A percentile compares a stretch with the other conserved stretches of the same genome.
Evolutionary conservation across 64 coral and sea anemone species (phyloP).

Genomic region (Pocillopora damicornis): DNA sequence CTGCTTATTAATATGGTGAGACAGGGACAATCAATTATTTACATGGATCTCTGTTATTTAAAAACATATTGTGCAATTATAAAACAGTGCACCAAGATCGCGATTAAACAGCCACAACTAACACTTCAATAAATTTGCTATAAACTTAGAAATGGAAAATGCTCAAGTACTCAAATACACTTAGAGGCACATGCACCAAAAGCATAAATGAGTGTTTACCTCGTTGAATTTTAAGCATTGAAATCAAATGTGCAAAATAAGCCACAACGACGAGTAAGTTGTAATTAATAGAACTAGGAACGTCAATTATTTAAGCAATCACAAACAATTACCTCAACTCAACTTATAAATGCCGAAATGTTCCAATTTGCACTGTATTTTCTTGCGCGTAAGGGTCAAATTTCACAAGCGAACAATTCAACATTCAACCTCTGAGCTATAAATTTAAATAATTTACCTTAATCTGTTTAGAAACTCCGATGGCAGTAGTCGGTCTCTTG

Average conservation of each 20-base stretch:
- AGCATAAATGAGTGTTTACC: too few species aligned
- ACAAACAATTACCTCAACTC: neutral
- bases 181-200: too few species aligned
- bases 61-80: neutral
- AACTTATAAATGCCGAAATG: neutral
- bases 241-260: neutral
- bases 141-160: too few species aligned
- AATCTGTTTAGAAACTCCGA: conserved; percentile 58
- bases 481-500: conserved; percentile 78
- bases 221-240: neutral
- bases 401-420: conserved; percentile 2
- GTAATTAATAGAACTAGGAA: neutral
- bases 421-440: neutral
- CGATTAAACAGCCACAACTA: neutral
- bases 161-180: too few species aligned
- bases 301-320: neutral
- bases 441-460: conserved; percentile 46
- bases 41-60: neutral
- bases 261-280: neutral
- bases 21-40: too few species aligned
- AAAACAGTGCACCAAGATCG: neutral
- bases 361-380: neutral
- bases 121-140: too few species aligned
- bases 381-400: neutral
- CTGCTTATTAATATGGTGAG: too few species aligned